These are phyloP conservation scores for Trichonephila clavata DNA, from an alignment of 1,140 invertebrate species.

Conservation along the genomic window DNA sequence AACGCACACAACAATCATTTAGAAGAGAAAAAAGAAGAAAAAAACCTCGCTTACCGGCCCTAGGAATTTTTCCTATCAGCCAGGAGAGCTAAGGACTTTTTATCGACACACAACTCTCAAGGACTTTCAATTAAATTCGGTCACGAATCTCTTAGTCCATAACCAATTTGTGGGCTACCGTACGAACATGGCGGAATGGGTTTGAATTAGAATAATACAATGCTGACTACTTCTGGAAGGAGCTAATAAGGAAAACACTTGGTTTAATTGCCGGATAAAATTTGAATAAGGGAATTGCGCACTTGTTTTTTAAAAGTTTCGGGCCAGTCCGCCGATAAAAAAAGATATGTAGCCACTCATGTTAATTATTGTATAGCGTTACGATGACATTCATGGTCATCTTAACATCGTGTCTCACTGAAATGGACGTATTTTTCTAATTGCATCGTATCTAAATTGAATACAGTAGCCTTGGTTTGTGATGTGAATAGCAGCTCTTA, in stretches of 20 bases:
- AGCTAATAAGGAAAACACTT: conserved; percentile 1
- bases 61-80: background rate
- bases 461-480: background rate
- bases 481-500: background rate
- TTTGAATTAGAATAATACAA: background rate
- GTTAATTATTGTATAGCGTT: background rate
- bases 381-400: background rate
- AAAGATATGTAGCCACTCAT: background rate
- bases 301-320: background rate
- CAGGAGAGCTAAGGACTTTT: background rate
- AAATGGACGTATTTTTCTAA: background rate
- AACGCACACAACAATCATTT: background rate
- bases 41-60: too few relatives aligned
- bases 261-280: background rate
- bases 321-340: background rate
- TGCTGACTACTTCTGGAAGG: background rate
- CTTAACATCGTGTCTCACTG: background rate
- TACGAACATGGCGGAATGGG: background rate
- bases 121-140: conserved; percentile 5
- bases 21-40: too few relatives aligned
- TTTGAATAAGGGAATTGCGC: conserved; percentile 9
- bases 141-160: background rate
- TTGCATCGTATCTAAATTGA: background rate
- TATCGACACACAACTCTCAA: background rate
- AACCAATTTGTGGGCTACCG: background rate